Evolutionary conservation across 2,797 vertebrate genomes (phyloP).

Genomic region (Amblyopsis hoosieri): DNA sequence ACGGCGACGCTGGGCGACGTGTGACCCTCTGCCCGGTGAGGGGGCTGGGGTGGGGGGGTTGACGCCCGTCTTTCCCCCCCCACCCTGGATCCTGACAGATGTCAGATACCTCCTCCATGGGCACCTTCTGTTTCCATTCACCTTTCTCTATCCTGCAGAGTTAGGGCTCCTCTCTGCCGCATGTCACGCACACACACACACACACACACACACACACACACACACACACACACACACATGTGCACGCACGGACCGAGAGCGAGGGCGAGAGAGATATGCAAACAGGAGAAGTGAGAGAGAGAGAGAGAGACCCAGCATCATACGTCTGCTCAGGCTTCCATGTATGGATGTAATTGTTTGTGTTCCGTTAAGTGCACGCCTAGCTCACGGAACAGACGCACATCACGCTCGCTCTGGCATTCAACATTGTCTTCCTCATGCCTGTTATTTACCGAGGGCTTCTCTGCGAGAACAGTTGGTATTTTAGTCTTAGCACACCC

Average conservation of each 20-base stretch:
- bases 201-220: conserved; percentile 35
- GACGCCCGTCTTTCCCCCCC: conserved; percentile 49
- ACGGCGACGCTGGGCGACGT: conserved; percentile 69
- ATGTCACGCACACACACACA: conserved; percentile 24
- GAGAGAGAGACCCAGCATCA: not conserved
- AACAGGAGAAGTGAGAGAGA: not conserved
- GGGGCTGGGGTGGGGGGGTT: conserved; percentile 54
- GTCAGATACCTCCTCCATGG: conserved; percentile 81
- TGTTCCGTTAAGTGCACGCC: no score
- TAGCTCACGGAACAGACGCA: conserved; percentile 6
- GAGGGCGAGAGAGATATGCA: no score
- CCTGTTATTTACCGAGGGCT: conserved; percentile 70
- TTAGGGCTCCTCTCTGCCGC: conserved; percentile 73
- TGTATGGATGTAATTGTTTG: not conserved
- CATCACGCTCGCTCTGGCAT: conserved; percentile 39
- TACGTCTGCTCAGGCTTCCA: no score
- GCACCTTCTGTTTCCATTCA: conserved; percentile 81
- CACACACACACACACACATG: conserved; percentile 12
- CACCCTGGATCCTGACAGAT: conserved; percentile 77
- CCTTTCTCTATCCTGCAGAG: conserved; percentile 81
- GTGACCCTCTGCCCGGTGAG: conserved; percentile 73
- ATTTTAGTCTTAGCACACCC: conserved; percentile 76
- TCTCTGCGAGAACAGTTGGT: conserved; percentile 66
- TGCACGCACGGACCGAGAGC: no score
- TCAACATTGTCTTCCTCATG: conserved; percentile 44